These are phyloP conservation scores for Trogon melanurus DNA, from an alignment of 2,113 vertebrate genomes.

Conservation along the genomic window DNA sequence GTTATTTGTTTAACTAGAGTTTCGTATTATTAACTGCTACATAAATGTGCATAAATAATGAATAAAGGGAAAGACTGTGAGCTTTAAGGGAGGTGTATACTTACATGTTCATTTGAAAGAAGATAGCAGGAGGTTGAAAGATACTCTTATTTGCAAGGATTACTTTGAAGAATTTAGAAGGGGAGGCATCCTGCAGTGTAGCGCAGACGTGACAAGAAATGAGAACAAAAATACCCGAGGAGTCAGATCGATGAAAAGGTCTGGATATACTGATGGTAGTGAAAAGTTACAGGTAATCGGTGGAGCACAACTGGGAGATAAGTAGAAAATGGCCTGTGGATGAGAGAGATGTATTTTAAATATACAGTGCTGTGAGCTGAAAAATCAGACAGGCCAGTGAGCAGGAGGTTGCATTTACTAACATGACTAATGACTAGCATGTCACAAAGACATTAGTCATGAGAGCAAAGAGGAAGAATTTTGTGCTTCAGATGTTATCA, in stretches of 20 bases:
- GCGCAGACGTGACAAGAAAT: background rate
- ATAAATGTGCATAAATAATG: background rate
- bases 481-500: background rate
- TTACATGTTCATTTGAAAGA: background rate
- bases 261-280: background rate
- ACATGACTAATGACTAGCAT: background rate
- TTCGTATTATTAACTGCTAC: background rate
- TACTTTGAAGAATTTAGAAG: background rate
- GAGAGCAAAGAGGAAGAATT: background rate
- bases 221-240: background rate
- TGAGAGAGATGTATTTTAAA: background rate
- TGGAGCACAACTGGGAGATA: background rate
- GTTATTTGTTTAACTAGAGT: background rate
- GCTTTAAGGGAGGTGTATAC: background rate
- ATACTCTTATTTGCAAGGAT: background rate
- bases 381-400: background rate
- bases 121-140: background rate
- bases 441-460: background rate
- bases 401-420: background rate
- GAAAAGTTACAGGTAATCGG: background rate
- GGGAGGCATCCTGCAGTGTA: background rate
- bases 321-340: background rate
- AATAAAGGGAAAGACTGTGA: background rate
- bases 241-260: background rate
- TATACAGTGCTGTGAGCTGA: background rate